Conservation (phyloP, 2,888 invertebrate genomes). For the Syritta pipiens region DNA sequence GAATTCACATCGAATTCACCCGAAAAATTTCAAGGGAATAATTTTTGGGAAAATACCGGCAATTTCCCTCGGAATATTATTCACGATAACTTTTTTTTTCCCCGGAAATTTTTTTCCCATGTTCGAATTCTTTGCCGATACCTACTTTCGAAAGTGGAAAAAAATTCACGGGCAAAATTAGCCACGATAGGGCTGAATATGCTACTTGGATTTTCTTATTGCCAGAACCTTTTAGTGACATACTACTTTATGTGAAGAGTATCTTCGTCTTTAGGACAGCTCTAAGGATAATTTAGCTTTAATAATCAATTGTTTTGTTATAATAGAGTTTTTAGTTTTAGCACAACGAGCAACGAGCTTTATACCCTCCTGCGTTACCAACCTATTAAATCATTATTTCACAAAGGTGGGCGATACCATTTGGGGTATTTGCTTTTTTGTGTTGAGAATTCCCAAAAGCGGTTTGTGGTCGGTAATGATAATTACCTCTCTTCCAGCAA, state of each 20-base stretch:
- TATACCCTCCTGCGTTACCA: too few relatives aligned
- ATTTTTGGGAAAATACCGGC: neutral
- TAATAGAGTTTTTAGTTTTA: too few relatives aligned
- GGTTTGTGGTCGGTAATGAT: constrained; percentile 33
- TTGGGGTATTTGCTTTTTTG: constrained; percentile 24
- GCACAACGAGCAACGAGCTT: too few relatives aligned
- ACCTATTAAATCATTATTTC: too few relatives aligned
- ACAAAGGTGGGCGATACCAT: constrained; percentile 25
- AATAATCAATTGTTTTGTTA: too few relatives aligned
- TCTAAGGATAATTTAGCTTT: too few relatives aligned
- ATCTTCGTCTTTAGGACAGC: too few relatives aligned
- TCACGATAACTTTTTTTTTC: neutral
- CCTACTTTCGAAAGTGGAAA: neutral
- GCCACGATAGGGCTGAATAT: neutral
- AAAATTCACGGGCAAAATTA: neutral
- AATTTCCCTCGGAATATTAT: neutral
- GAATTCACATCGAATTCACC: neutral
- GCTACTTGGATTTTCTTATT: too few relatives aligned
- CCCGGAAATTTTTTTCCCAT: neutral
- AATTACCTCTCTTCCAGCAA: constrained; percentile 14
- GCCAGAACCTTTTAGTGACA: too few relatives aligned
- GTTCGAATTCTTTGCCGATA: neutral
- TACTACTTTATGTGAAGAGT: too few relatives aligned
- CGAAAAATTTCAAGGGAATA: neutral
- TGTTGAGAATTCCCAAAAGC: constrained; percentile 26